phyloP scores from a whole-genome alignment of 2,888 invertebrate species.

The Lysandra coridon region DNA sequence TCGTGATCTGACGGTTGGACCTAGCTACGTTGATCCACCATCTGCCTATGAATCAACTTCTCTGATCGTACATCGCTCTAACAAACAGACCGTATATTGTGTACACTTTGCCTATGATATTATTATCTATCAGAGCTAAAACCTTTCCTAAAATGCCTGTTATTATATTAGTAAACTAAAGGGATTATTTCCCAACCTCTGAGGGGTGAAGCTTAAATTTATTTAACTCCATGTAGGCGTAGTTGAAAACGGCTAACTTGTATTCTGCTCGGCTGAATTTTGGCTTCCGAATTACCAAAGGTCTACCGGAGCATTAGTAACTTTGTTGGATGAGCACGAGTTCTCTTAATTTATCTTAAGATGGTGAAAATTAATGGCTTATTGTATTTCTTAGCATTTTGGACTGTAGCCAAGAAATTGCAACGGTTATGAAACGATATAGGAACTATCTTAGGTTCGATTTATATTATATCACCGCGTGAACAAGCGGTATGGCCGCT shows the following conservation, averaged over 20 bases:
- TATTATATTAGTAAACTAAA: neutral
- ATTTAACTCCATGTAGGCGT: slow-evolving; percentile 14
- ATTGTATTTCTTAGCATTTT: slow-evolving; percentile 25
- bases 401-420: neutral
- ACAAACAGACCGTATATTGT: neutral
- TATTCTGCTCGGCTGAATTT: neutral
- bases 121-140: neutral
- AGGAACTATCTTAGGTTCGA: too few relatives aligned
- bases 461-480: too few relatives aligned
- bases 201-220: slow-evolving; percentile 15
- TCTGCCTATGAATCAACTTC: too few relatives aligned
- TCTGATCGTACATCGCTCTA: too few relatives aligned
- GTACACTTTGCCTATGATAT: too few relatives aligned
- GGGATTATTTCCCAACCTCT: neutral
- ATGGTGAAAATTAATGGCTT: slow-evolving; percentile 23
- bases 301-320: slow-evolving; percentile 25
- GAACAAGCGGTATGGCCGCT: too few relatives aligned
- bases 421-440: too few relatives aligned
- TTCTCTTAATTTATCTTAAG: slow-evolving; percentile 31
- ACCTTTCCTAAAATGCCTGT: neutral
- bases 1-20: too few relatives aligned
- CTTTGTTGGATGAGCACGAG: slow-evolving; percentile 23
- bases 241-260: neutral
- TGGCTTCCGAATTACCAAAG: slow-evolving; percentile 1
- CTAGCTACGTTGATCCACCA: too few relatives aligned